These are phyloP conservation scores for Heliconius eleuchia DNA, from an alignment of 1,140 invertebrate species.

Conservation along the genomic window DNA sequence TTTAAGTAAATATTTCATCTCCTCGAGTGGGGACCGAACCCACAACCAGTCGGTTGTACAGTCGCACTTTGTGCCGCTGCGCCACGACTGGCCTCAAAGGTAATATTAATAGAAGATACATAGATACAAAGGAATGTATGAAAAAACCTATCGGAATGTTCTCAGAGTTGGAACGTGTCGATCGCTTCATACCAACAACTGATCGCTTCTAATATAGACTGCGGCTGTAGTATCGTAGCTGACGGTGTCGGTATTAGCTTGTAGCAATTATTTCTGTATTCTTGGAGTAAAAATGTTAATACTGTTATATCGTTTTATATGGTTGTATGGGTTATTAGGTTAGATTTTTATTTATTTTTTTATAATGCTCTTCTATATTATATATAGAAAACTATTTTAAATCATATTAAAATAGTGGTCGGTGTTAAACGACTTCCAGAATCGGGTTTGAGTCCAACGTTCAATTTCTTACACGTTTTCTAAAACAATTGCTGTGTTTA, in stretches of 20 bases:
- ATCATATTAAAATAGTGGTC: too few species aligned
- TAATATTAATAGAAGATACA: constrained; percentile 17
- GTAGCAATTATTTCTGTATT: constrained; percentile 34
- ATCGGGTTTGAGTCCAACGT: too few species aligned
- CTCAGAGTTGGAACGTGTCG: constrained; percentile 56
- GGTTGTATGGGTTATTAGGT: neutral
- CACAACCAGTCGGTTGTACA: too few species aligned
- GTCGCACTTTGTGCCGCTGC: too few species aligned
- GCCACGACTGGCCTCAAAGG: neutral
- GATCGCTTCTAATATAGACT: constrained; percentile 52
- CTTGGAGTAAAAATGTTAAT: constrained; percentile 20
- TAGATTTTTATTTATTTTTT: neutral
- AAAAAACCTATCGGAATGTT: constrained; percentile 66
- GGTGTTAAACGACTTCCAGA: too few species aligned
- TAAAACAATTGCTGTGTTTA: too few species aligned
- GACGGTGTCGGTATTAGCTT: constrained; percentile 18
- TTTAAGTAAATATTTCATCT: too few species aligned
- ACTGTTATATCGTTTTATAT: neutral
- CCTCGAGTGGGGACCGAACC: too few species aligned
- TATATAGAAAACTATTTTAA: too few species aligned
- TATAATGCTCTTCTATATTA: neutral
- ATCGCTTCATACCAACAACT: constrained; percentile 52
- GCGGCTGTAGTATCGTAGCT: constrained; percentile 33
- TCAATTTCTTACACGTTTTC: too few species aligned
- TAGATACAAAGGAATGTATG: constrained; percentile 54